These are phyloP conservation scores for Carassius auratus DNA, from an alignment of 2,113 vertebrate species.

Conservation along the genomic window DNA sequence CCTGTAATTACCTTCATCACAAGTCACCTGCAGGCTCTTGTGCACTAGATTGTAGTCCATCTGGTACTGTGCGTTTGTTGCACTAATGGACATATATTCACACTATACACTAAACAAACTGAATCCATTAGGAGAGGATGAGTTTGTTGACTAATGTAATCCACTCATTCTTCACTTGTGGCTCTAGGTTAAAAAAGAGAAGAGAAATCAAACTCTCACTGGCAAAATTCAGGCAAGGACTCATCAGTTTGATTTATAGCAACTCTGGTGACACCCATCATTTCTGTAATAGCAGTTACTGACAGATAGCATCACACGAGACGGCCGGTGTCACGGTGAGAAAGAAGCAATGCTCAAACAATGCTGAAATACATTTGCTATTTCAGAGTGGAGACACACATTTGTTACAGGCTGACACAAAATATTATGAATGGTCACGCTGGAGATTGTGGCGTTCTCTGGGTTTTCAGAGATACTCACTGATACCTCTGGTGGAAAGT, in stretches of 20 bases:
- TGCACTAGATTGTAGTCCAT: slow-evolving; percentile 13
- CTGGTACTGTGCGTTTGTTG: neutral
- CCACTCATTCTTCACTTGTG: slow-evolving; percentile 47
- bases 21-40: slow-evolving; percentile 15
- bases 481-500: neutral
- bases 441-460: neutral
- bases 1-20: neutral
- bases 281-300: slow-evolving; percentile 53
- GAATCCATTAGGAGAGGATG: slow-evolving; percentile 20
- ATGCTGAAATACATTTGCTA: slow-evolving; percentile 40
- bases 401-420: slow-evolving; percentile 48
- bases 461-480: neutral
- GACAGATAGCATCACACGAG: slow-evolving; percentile 47
- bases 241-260: slow-evolving; percentile 56
- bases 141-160: slow-evolving; percentile 50
- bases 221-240: slow-evolving; percentile 47
- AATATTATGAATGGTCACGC: slow-evolving; percentile 44
- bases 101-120: slow-evolving; percentile 11
- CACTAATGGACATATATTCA: slow-evolving; percentile 12
- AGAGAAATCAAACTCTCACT: slow-evolving; percentile 51
- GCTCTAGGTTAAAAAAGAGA: slow-evolving; percentile 37
- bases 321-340: slow-evolving; percentile 31
- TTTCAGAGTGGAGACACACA: slow-evolving; percentile 39
- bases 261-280: slow-evolving; percentile 52
- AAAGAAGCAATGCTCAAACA: slow-evolving; percentile 41